These are phyloP conservation scores for Orchestia grillus DNA, from an alignment of 1,140 invertebrate species.

Conservation along the genomic window DNA sequence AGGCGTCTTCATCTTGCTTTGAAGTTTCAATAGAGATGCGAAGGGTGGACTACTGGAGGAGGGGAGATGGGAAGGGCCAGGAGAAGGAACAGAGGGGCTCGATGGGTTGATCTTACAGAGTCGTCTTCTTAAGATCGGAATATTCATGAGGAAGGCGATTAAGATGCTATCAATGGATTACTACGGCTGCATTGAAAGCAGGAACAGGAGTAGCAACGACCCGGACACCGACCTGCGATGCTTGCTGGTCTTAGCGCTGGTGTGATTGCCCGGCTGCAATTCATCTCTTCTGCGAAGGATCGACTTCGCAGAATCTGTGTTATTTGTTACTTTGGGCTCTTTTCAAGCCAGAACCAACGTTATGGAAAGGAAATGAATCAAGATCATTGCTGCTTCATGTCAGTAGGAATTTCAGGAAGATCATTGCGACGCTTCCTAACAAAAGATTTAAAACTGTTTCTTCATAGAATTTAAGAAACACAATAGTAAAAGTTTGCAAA, in stretches of 20 bases:
- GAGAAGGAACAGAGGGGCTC: not conserved
- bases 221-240: not conserved
- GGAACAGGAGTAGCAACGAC: not conserved
- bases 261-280: not conserved
- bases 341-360: too few relatives aligned
- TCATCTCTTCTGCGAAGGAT: not conserved
- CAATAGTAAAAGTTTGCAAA: too few relatives aligned
- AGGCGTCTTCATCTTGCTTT: slow-evolving; percentile 31
- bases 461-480: too few relatives aligned
- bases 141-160: slow-evolving; percentile 48
- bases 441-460: too few relatives aligned
- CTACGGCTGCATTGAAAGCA: slow-evolving; percentile 41
- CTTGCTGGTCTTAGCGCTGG: not conserved
- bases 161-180: slow-evolving; percentile 48
- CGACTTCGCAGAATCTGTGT: too few relatives aligned
- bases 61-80: not conserved
- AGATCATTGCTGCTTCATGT: too few relatives aligned
- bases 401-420: too few relatives aligned
- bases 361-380: too few relatives aligned
- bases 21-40: slow-evolving; percentile 47
- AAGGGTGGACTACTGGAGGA: not conserved
- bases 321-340: too few relatives aligned
- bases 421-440: too few relatives aligned
- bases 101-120: not conserved
- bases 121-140: not conserved